Base-by-base conservation (phyloP, 2,888 invertebrate species). In the Arctia plantaginis region DNA sequence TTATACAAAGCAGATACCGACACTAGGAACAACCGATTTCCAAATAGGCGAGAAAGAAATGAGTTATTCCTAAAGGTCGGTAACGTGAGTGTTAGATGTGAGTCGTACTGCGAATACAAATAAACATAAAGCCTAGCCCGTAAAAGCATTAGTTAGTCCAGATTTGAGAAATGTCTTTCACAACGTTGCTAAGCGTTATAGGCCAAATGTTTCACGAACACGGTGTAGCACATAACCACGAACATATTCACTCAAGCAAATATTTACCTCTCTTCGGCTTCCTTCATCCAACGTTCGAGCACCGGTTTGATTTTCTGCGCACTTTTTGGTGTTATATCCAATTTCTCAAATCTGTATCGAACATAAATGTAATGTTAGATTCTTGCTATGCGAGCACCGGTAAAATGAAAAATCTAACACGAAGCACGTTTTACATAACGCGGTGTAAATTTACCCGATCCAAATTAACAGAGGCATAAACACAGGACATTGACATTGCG, bases 301-400 rank as follows among this genome's bases (percentile, higher is more conserved):
- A 99, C 99, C 86, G 99, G 99, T 96, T 99, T 99, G 93, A 99
- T 99, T 97, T 99, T 99, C 97, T 99, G 99, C 90, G 99, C 99
- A 97, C 99, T 99, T 97, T 99, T 99, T 92, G 99, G 99, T 91
- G 99, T 99, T 91, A 99, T 99, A 96, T 99, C 99, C 96, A 99
- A 97, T 96, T 99, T 99, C 96, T 99, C 99, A 97, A 99, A 99
- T 98, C 99, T 99, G 96, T 92, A 96, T 96, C 93, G 93, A 96
- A 96, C 94, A 96, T 93, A 92, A 95, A 95, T 94, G 87, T 92
- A 90, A 92, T 93, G 94, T 94, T 95, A 95, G 94, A 95, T 87
- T 91, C 87, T 90, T 88, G 89, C 91, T 91, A 90, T 89, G 91
- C 92, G 90, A 93, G 93, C 89, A 89, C 91, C 92, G 90, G 86